A percentile compares a stretch with the other conserved stretches of the same genome.
Conservation (phyloP, 2,797 vertebrate genomes). For the Discoglossus pictus region DNA sequence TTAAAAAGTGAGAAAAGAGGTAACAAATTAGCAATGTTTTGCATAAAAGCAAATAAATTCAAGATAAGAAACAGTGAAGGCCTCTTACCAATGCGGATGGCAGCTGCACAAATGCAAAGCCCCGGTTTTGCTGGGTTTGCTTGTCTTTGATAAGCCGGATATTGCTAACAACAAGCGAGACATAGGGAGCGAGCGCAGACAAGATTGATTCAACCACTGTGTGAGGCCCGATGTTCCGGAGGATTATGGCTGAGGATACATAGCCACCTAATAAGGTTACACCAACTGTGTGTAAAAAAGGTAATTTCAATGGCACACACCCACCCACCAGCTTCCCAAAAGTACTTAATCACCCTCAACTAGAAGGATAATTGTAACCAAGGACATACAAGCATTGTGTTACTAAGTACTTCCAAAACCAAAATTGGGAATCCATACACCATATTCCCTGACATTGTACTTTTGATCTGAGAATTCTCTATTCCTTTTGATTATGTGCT, state of each 20-base stretch:
- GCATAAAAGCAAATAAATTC: no score
- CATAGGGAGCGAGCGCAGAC: conserved; percentile 88
- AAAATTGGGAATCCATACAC: no score
- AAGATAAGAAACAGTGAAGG: not conserved
- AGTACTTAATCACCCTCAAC: no score
- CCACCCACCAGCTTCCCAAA: not conserved
- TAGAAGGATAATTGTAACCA: no score
- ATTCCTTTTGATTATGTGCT: no score
- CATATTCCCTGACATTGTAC: no score
- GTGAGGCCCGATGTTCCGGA: conserved; percentile 92
- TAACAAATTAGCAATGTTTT: not conserved
- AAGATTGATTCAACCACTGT: conserved; percentile 95
- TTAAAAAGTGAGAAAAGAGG: conserved; percentile 58
- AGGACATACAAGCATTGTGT: no score
- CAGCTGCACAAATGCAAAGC: conserved; percentile 96
- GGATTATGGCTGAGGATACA: conserved; percentile 85
- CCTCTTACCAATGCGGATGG: conserved; percentile 94
- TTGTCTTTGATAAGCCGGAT: conserved; percentile 99
- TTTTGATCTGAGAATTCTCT: no score
- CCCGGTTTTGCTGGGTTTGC: conserved; percentile 96
- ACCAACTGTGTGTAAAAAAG: conserved; percentile 29
- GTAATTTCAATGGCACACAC: conserved; percentile 3
- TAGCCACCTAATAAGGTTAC: conserved; percentile 54
- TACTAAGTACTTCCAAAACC: no score
- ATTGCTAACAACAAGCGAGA: conserved; percentile 91